These are phyloP conservation scores for Tetragonula clypearis DNA, from an alignment of 1,140 invertebrate genomes.

Conservation along the genomic window DNA sequence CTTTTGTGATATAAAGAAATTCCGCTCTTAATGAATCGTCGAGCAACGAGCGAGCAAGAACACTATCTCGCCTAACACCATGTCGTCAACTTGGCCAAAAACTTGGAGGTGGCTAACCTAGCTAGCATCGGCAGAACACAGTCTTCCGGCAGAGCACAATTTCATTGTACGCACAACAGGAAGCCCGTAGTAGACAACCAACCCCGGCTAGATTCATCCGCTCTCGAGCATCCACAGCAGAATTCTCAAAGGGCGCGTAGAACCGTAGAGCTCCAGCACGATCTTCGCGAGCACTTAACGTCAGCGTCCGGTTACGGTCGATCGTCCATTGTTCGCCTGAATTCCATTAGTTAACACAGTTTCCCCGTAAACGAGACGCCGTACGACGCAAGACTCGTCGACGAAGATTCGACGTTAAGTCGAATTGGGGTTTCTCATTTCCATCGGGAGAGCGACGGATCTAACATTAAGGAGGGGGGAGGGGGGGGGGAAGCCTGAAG, in stretches of 20 bases:
- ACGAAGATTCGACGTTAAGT: slow-evolving; percentile 25
- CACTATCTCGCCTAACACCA: background rate
- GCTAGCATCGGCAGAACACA: background rate
- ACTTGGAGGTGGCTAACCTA: background rate
- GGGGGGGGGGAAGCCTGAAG: no score
- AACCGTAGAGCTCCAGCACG: background rate
- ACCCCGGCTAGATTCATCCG: background rate
- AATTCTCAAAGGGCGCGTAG: slow-evolving; percentile 11
- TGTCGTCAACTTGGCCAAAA: background rate
- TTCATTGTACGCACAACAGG: background rate
- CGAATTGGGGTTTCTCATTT: slow-evolving; percentile 5
- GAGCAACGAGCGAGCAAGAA: background rate
- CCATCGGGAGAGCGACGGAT: background rate
- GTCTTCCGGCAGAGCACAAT: background rate
- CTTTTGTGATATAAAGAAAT: background rate
- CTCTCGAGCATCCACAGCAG: no score
- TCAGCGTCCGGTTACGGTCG: slow-evolving; percentile 18
- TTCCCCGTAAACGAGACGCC: slow-evolving; percentile 31
- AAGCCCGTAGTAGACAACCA: background rate
- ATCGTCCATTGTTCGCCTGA: slow-evolving; percentile 14
- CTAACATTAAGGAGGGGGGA: no score
- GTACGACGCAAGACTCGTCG: background rate
- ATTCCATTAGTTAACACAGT: slow-evolving; percentile 43
- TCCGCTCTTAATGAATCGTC: background rate
- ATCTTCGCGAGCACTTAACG: slow-evolving; percentile 10